Percentiles rank a stretch among this genome's conserved stretches.
Evolutionary conservation across 2,113 vertebrate genomes (phyloP).

Genomic region (Gopherus evgoodei): DNA sequence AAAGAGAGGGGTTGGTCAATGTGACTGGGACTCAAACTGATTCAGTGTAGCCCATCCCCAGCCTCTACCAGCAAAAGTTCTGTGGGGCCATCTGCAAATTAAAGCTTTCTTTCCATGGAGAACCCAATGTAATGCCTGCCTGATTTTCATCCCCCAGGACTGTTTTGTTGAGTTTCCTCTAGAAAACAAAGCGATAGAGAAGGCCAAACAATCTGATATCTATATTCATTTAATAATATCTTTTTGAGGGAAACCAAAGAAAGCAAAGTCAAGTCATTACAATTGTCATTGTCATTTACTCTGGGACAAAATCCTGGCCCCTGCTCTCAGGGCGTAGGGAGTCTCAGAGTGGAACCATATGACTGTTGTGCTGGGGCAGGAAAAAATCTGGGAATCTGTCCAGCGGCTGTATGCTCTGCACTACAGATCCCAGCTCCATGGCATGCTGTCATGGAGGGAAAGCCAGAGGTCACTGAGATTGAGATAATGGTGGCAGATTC

Average conservation of each 20-base stretch:
- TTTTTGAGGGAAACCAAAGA: neutral
- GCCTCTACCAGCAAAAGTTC: neutral
- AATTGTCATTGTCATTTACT: neutral
- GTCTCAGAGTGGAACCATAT: neutral
- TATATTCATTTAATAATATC: neutral
- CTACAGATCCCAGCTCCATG: neutral
- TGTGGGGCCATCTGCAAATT: slow-evolving; percentile 5
- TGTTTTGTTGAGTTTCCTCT: fast-evolving
- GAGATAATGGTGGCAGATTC: neutral
- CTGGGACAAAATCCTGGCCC: neutral
- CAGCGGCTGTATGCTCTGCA: fast-evolving
- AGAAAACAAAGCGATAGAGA: neutral
- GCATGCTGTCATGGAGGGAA: neutral
- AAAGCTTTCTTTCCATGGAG: neutral
- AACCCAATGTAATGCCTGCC: neutral
- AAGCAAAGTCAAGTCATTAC: slow-evolving; percentile 4
- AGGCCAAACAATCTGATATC: neutral
- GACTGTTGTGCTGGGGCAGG: neutral
- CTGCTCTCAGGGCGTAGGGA: neutral
- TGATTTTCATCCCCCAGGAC: neutral
- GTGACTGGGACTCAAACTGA: neutral
- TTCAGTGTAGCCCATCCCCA: neutral
- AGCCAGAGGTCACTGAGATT: neutral
- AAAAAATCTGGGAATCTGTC: neutral
- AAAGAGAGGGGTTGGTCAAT: neutral